Base-by-base conservation (phyloP, 2,888 invertebrate species). In the Drosophila picticornis region DNA sequence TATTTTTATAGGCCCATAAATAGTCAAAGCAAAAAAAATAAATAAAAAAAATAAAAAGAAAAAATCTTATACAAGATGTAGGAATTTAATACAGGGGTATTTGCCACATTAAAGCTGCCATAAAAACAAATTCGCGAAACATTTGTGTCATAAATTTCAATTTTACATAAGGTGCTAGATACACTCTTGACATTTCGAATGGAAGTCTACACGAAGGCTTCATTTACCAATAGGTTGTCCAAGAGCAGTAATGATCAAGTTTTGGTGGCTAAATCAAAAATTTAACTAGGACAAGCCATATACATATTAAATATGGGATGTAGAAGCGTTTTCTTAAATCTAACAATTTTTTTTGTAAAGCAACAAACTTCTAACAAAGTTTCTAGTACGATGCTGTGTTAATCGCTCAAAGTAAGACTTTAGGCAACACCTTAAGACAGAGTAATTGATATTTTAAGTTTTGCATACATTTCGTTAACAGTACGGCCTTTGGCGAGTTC, bases 1-100 rank as follows among this genome's bases (percentile, higher is more conserved):
- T 51, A 60, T 67, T 72, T 78, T 87, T 79, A 87, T 84, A 63
- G 81, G 71, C 75, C 62, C 75, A 85, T 83, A 87, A 87, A 81
- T 77, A 83, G 67, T 48, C 60, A 43, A 48, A 69, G 58, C 51
- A 58, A 53, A 71, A 46, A 62, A 72, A 68, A n/a, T n/a, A 58
- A 53, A 71, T 40, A 62, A 72, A 68, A 58, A 53, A 71, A 46
- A 62, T 70, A 68, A 48, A 34, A 61, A 27, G n/a, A 9, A 19
- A 19, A 38, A 11, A 56, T 29, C 10, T 16, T n/a, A 7, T 36
- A 43, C 58, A 72, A 72, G 59, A 55, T 46, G 50, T 59, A 53
- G 66, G 71, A 73, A 82, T 76, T 87, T 76, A 75, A 82, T 72
- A 58, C 62, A 67, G 63, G 67, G 72, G 72, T 71, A 69, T 74